Evolutionary conservation across 2,888 invertebrate species (phyloP), one percentile per base, ranked within the genome.

Genomic region (Scaptomyza polygonia): DNA sequence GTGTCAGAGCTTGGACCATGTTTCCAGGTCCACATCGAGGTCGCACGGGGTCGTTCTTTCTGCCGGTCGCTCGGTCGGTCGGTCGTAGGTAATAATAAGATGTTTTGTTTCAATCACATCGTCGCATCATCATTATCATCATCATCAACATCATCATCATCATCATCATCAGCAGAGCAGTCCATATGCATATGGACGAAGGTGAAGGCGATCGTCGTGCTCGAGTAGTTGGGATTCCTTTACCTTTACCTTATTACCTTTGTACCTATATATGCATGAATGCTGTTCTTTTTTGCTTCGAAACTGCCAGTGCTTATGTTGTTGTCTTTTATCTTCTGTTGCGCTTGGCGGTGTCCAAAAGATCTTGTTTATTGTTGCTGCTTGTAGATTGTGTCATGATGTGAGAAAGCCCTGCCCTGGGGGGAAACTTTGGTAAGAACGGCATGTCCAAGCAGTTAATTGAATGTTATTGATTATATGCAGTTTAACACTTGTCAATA

Each of bases 101-200:
- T 82, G 82, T 87, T 82, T 87, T 87, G 87, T 87, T 82, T 82
- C 82, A 82, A 82, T 82, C 82, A 87, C 88, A 87, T 85, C 88
- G 85, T 75, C 87, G 85, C 81, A 84, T 76, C 85, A 84, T 74
- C 67, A 45, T 45, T 21, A 45, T 43, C 42, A 45, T 29, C 27
- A 45, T 16, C 45, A 45, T 11, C 27, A 25, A 9, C 18, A 84
- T 71, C 67, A 34, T n/a, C 29, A 21, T 68, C 66, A 42, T 21
- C 42, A 42, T 39, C 16, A 43, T n/a, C 43, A 43, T n/a, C 43
- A 25, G 16, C 27, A 25, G n/a, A 7, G 49, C 51, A 32, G 55
- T 55, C 66, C 25, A 34, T 36, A 14, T 69, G 67, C 67, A 78
- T 63, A 64, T 48, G 67, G 42, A 65, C 47, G 71, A 57, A 53